Conservation (phyloP, 1,140 invertebrate species). For the Drosophila asahinai region DNA sequence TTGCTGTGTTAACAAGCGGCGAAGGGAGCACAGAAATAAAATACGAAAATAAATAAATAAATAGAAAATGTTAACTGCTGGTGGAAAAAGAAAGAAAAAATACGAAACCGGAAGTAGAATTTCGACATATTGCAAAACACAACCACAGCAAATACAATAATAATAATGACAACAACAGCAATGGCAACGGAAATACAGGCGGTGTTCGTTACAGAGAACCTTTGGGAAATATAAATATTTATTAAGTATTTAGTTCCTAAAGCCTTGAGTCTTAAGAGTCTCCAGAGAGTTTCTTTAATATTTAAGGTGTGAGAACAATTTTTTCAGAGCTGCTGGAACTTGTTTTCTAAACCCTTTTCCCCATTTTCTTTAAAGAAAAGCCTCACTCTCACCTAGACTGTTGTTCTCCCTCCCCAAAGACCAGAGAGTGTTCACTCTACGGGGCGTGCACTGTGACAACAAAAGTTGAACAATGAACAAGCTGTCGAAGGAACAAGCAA, state of each 20-base stretch:
- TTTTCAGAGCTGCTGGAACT: not conserved
- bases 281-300: not conserved
- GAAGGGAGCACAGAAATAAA: slow-evolving; percentile 14
- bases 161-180: slow-evolving; percentile 22
- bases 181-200: slow-evolving; percentile 19
- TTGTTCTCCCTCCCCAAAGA: too few relatives aligned
- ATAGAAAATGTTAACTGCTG: slow-evolving; percentile 50
- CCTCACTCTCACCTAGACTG: too few relatives aligned
- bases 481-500: slow-evolving; percentile 43
- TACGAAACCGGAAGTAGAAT: slow-evolving; percentile 59
- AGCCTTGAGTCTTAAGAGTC: fast-evolving
- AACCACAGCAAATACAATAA: slow-evolving; percentile 50
- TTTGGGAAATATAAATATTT: too few relatives aligned
- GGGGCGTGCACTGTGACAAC: slow-evolving; percentile 7
- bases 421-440: not conserved
- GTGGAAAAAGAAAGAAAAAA: slow-evolving; percentile 6
- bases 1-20: slow-evolving; percentile 42
- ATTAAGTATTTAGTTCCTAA: too few relatives aligned
- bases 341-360: not conserved
- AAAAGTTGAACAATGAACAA: slow-evolving; percentile 38
- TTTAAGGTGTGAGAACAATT: not conserved
- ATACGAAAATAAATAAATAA: slow-evolving; percentile 9
- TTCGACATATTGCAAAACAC: slow-evolving; percentile 76
- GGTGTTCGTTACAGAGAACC: not conserved
- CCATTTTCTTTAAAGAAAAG: not conserved